Evolutionary conservation across 2,888 invertebrate species (phyloP).

Genomic region (Biston stratarius): DNA sequence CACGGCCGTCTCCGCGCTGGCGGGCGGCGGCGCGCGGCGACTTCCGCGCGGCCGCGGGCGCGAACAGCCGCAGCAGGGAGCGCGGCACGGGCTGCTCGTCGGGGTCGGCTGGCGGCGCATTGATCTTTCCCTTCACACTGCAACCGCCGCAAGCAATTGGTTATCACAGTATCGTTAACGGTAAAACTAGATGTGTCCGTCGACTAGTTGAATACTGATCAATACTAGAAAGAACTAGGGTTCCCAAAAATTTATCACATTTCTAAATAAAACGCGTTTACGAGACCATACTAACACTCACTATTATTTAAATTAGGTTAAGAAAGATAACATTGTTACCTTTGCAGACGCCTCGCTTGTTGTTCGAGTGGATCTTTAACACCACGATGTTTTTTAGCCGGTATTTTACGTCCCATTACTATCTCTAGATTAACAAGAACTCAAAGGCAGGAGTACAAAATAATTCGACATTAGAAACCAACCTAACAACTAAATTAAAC

Average conservation of each 20-base stretch:
- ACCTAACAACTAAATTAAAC: too few species aligned
- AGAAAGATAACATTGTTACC: conserved; percentile 72
- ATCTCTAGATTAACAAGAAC: background rate
- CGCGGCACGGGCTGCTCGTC: conserved; percentile 92
- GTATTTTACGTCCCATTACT: conserved; percentile 91
- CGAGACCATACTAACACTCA: too few species aligned
- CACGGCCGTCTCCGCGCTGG: too few species aligned
- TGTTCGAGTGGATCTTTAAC: conserved; percentile 92
- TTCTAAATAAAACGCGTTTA: too few species aligned
- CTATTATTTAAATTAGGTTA: too few species aligned
- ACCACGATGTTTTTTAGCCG: conserved; percentile 92
- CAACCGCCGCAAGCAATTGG: conserved; percentile 45
- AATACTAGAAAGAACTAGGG: too few species aligned
- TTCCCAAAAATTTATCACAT: too few species aligned
- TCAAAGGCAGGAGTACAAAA: background rate
- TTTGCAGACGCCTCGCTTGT: conserved; percentile 86
- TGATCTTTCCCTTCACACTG: conserved; percentile 90
- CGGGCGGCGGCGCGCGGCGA: background rate
- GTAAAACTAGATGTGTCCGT: too few species aligned
- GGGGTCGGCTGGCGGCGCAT: conserved; percentile 90
- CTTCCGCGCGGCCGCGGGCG: conserved; percentile 22
- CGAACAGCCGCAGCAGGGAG: conserved; percentile 88
- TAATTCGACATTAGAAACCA: background rate
- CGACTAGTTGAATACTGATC: too few species aligned
- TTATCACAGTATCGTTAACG: background rate